Evolutionary conservation across 1,140 invertebrate genomes (phyloP).

Genomic region (Pomacea maculata): DNA sequence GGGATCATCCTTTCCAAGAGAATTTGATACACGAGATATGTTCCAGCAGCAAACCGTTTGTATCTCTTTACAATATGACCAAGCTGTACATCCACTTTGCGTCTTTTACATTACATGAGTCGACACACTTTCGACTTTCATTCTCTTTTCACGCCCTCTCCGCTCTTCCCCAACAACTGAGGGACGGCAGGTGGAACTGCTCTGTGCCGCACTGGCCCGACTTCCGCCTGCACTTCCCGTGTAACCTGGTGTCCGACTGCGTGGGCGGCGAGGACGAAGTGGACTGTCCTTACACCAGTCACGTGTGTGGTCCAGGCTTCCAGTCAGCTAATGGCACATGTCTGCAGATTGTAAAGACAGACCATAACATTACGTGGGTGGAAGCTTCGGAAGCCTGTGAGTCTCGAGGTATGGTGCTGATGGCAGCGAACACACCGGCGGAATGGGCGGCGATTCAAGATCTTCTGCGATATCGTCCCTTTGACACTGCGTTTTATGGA

Average conservation of each 20-base stretch:
- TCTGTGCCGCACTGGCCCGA: constrained; percentile 1
- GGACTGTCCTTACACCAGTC: constrained; percentile 4
- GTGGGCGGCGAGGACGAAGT: background rate
- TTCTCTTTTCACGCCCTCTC: background rate
- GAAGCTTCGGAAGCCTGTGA: too few relatives aligned
- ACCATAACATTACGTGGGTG: too few relatives aligned
- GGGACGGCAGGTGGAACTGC: constrained; percentile 6
- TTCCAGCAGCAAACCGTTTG: too few relatives aligned
- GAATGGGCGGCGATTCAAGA: too few relatives aligned
- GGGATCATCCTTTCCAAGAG: too few relatives aligned
- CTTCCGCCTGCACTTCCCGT: constrained; percentile 6
- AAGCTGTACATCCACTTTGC: background rate
- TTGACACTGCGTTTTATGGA: too few relatives aligned
- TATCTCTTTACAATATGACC: background rate
- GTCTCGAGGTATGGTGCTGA: too few relatives aligned
- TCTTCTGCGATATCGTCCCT: too few relatives aligned
- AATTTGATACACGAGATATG: too few relatives aligned
- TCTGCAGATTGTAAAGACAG: too few relatives aligned
- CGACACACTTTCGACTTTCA: background rate
- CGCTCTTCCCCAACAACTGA: background rate
- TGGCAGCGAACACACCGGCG: too few relatives aligned
- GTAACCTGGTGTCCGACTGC: constrained; percentile 13
- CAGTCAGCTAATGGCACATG: background rate
- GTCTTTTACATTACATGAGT: background rate
- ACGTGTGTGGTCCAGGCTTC: background rate